Conservation (phyloP, 2,888 invertebrate genomes). For the Cryptocephalus moraei region DNA sequence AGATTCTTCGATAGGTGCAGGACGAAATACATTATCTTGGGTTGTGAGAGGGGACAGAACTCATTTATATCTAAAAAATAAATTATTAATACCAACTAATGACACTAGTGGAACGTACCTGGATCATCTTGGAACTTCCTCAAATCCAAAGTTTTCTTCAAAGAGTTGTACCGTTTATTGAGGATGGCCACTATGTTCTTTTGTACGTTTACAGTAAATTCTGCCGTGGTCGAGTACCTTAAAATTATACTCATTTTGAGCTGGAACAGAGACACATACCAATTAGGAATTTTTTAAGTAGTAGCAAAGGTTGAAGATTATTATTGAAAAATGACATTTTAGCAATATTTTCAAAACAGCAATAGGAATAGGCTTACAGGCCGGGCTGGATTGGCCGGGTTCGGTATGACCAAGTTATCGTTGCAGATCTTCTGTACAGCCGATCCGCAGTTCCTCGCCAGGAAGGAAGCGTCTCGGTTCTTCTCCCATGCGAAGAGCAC, state of each 20-base stretch:
- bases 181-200: constrained; percentile 35
- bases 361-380: constrained; percentile 19
- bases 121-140: constrained; percentile 39
- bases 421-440: constrained; percentile 41
- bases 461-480: constrained; percentile 31
- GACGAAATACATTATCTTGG: constrained; percentile 40
- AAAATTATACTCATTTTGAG: constrained; percentile 30
- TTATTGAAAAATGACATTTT: no score
- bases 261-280: constrained; percentile 17
- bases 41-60: constrained; percentile 40
- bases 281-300: no score
- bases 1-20: constrained; percentile 30
- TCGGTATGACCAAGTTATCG: constrained; percentile 35
- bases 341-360: not conserved
- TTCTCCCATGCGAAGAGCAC: constrained; percentile 32
- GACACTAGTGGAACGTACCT: constrained; percentile 17
- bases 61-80: constrained; percentile 24
- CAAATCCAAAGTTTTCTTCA: constrained; percentile 32
- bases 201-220: constrained; percentile 40
- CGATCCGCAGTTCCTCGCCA: constrained; percentile 40
- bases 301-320: no score
- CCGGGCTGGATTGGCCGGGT: constrained; percentile 19
- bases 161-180: constrained; percentile 29
- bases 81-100: not conserved
- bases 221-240: constrained; percentile 36